Evolutionary conservation across 2,888 invertebrate species (phyloP), one percentile per base, ranked within the genome.

Genomic region (Temnothorax rugatulus): DNA sequence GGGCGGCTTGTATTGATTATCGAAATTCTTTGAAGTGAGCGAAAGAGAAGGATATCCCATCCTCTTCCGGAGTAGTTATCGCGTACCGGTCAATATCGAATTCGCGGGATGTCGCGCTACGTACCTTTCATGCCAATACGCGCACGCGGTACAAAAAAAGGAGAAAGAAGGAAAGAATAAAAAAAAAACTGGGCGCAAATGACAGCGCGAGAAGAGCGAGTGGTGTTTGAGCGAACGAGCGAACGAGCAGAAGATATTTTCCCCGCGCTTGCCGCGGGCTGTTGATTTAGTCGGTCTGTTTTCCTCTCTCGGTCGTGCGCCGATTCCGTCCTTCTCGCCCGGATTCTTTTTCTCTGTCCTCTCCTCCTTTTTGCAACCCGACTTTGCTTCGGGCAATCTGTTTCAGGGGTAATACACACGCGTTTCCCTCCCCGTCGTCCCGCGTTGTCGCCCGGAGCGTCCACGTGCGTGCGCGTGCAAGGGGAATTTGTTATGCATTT

Each of bases 261-360:
- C 69, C 52, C 44, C 63, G 69, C 61, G 75, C 75, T 59, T 52
- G 82, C 83, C 83, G 84, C 84, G 47, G 77, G 83, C 83, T 83
- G 84, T 85, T 85, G 84, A 85, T 85, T 85, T 83, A 85, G 57
- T 66, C 64, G 44, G 61, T 76, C 69, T 66, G 21, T 44, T 69
- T 71, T 76, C 50, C 29, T 34, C 73, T 63, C 71, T 57, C 71
- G 29, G 11, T 38, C 54, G 68, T 61, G 44, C 63, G 34, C 54
- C 74, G 50, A 29, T 68, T 66, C 64, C 54, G 4, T n/a, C 83
- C 69, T 50, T 63, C 47, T 84, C 66, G 5, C 13, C n/a, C 50
- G 29, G 59, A 54, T 83, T 79, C 52, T 52, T 69, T 81, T 29
- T 61, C 50, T 52, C 66, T 41, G 15, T 52, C 21, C 69, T 79